These are phyloP conservation scores for Gortyna flavago DNA, from an alignment of 2,888 invertebrate genomes.

Conservation along the genomic window DNA sequence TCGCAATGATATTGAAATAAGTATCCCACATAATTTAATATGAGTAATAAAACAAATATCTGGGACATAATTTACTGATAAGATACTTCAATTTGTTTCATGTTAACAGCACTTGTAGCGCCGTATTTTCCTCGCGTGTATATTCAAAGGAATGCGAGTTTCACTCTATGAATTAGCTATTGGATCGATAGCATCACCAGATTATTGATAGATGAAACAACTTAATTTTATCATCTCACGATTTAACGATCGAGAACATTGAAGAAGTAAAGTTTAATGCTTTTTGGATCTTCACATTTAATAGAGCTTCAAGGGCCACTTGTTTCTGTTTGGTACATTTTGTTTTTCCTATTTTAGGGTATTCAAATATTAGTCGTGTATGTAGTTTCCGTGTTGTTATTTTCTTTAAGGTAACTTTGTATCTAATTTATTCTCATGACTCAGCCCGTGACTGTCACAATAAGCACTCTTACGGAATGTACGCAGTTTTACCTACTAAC, in stretches of 20 bases:
- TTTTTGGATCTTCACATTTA: slow-evolving; percentile 13
- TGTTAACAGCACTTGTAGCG: slow-evolving; percentile 26
- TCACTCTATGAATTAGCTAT: slow-evolving; percentile 58
- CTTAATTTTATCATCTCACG: slow-evolving; percentile 35
- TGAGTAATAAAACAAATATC: slow-evolving; percentile 37
- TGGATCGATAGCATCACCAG: slow-evolving; percentile 44
- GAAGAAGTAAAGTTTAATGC: slow-evolving; percentile 23
- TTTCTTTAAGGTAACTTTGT: slow-evolving; percentile 40
- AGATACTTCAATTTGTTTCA: slow-evolving; percentile 42
- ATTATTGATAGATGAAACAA: slow-evolving; percentile 43
- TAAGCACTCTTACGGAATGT: neutral
- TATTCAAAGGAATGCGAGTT: slow-evolving; percentile 53
- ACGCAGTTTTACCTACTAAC: neutral
- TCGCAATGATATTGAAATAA: slow-evolving; percentile 22
- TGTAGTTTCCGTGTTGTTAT: slow-evolving; percentile 28
- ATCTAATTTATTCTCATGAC: slow-evolving; percentile 27
- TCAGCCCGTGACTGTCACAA: slow-evolving; percentile 8
- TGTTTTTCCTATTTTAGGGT: neutral
- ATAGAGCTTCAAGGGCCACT: neutral
- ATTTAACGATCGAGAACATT: slow-evolving; percentile 41
- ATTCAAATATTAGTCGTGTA: slow-evolving; percentile 11
- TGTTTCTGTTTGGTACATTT: neutral
- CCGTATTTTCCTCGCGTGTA: slow-evolving; percentile 48
- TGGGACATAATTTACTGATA: slow-evolving; percentile 38
- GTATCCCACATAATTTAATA: slow-evolving; percentile 8